These are phyloP conservation scores for Tyto alba DNA, from an alignment of 2,113 vertebrate species.

Conservation along the genomic window DNA sequence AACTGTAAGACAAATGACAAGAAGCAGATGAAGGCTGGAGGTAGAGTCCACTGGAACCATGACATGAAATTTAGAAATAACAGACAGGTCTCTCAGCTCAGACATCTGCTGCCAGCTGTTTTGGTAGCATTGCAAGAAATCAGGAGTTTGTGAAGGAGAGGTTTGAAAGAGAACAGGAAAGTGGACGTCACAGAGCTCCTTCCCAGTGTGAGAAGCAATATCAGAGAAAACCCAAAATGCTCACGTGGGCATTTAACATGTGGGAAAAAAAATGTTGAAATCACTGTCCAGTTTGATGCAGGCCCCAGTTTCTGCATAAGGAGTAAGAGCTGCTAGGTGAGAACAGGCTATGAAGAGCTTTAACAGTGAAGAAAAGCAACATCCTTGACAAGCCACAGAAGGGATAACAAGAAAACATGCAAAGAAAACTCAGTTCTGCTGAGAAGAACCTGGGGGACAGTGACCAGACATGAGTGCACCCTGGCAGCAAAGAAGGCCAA, in stretches of 20 bases:
- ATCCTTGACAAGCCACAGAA: not conserved
- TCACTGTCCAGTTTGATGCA: not conserved
- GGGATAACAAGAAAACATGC: not conserved
- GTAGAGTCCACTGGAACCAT: not conserved
- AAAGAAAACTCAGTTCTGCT: not conserved
- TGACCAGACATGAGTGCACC: not conserved
- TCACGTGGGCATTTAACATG: not conserved
- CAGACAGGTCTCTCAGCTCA: not conserved
- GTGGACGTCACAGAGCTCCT: not conserved
- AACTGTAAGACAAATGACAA: not conserved
- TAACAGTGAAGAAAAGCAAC: not conserved
- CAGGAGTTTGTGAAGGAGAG: not conserved
- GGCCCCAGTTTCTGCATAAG: not conserved
- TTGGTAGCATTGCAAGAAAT: not conserved
- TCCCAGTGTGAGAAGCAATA: not conserved
- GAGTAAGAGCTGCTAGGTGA: not conserved
- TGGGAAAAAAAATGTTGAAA: not conserved
- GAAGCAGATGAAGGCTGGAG: not conserved
- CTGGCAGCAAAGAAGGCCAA: not conserved
- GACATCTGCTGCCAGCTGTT: not conserved
- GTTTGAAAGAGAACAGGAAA: not conserved
- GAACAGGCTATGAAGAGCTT: not conserved
- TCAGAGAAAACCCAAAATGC: not conserved
- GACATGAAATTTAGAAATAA: not conserved
- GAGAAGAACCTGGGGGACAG: not conserved